A percentile compares a stretch with the other conserved stretches of the same genome.
These are phyloP conservation scores for Trissoscelio sp. DNA, from an alignment of 2,888 invertebrate species.

Conservation along the genomic window DNA sequence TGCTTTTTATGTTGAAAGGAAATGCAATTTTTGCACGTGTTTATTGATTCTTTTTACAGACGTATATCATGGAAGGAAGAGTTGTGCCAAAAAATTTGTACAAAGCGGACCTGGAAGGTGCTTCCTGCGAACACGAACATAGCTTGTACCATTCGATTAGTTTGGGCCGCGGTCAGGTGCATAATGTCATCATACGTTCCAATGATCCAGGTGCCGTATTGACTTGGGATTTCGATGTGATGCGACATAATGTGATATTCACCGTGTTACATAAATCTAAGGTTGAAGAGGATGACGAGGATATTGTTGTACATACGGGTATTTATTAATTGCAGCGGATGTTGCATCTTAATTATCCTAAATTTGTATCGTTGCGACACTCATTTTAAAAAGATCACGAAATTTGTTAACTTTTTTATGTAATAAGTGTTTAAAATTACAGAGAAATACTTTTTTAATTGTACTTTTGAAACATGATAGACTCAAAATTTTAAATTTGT, in stretches of 20 bases:
- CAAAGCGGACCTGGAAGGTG: conserved; percentile 84
- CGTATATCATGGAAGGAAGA: conserved; percentile 93
- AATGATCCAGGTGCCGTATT: conserved; percentile 94
- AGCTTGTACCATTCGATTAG: conserved; percentile 89
- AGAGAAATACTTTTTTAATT: too few relatives aligned
- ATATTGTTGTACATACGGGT: conserved; percentile 44
- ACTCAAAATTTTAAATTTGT: too few relatives aligned
- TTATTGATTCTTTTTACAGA: conserved; percentile 85
- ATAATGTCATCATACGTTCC: conserved; percentile 91
- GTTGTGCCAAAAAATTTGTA: conserved; percentile 94
- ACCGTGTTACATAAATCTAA: conserved; percentile 86
- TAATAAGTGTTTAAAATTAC: background rate
- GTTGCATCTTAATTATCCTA: background rate
- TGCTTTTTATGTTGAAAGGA: too few relatives aligned
- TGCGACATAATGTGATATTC: conserved; percentile 94
- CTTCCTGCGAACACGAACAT: conserved; percentile 85
- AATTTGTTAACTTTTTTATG: too few relatives aligned
- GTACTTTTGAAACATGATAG: too few relatives aligned
- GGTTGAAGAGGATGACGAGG: conserved; percentile 52
- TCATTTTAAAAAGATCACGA: background rate
- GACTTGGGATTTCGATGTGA: conserved; percentile 98
- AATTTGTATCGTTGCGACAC: too few relatives aligned
- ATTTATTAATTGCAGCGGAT: conserved; percentile 8
- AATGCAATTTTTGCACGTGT: too few relatives aligned
- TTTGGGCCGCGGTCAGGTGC: conserved; percentile 88